phyloP scores from a whole-genome alignment of 2,888 invertebrate genomes.

The Mesorhabditis sp. region DNA sequence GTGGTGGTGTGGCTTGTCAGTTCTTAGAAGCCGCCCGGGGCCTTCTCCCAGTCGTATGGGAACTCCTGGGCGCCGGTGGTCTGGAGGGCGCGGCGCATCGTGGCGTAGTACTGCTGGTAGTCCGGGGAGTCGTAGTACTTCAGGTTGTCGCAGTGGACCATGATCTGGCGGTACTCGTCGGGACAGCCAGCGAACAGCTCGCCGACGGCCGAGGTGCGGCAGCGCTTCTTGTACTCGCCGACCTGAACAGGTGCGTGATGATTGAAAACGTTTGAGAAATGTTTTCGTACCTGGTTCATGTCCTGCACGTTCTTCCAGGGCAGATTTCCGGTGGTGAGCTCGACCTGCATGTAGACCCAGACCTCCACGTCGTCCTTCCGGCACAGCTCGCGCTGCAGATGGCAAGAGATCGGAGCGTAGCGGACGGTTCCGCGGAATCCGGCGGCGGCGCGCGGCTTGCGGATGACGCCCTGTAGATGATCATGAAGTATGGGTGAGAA shows the following conservation, averaged over 20 bases:
- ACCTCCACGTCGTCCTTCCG: slow-evolving; percentile 38
- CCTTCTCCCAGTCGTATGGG: slow-evolving; percentile 17
- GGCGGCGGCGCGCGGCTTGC: slow-evolving; percentile 49
- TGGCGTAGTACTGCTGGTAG: slow-evolving; percentile 28
- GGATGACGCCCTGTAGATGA: slow-evolving; percentile 35
- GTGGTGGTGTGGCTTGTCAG: too few species aligned
- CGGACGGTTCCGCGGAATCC: slow-evolving; percentile 53
- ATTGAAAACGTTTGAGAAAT: neutral
- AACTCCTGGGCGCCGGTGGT: slow-evolving; percentile 21
- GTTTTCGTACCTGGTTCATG: slow-evolving; percentile 24
- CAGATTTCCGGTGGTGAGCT: slow-evolving; percentile 38
- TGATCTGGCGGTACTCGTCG: slow-evolving; percentile 19
- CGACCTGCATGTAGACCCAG: slow-evolving; percentile 46
- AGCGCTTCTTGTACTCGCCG: slow-evolving; percentile 34
- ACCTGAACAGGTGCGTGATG: slow-evolving; percentile 16
- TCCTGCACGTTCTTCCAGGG: slow-evolving; percentile 43
- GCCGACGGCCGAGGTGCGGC: slow-evolving; percentile 26
- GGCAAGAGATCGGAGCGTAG: slow-evolving; percentile 51
- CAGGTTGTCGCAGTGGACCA: slow-evolving; percentile 33
- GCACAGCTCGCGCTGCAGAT: slow-evolving; percentile 47
- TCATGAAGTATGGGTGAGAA: neutral
- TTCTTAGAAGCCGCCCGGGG: too few species aligned
- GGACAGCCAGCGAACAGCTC: slow-evolving; percentile 35
- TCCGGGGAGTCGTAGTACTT: slow-evolving; percentile 40
- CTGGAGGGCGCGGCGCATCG: slow-evolving; percentile 28